Evolutionary conservation across 2,888 invertebrate species (phyloP).

Genomic region (Halictus quadricinctus): DNA sequence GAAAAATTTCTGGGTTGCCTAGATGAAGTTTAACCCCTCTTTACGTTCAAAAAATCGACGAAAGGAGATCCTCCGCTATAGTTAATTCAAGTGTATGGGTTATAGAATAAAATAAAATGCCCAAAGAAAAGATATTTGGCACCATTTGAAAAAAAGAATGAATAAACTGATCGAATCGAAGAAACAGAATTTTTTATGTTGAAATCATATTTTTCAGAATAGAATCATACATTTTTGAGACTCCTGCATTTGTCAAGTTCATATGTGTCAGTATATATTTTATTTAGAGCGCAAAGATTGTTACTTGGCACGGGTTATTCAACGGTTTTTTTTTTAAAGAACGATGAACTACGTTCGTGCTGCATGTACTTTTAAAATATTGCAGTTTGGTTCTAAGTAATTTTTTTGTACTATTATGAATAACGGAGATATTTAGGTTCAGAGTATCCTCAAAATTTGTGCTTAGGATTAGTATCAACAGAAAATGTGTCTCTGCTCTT

Average conservation of each 20-base stretch:
- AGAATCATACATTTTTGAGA: not conserved
- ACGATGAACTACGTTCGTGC: not conserved
- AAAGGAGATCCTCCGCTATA: too few species aligned
- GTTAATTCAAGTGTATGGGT: too few species aligned
- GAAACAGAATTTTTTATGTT: slow-evolving; percentile 1
- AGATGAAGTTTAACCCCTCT: not conserved
- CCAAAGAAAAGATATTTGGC: too few species aligned
- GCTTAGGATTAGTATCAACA: not conserved
- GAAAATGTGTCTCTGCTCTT: not conserved
- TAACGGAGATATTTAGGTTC: not conserved
- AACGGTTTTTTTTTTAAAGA: not conserved
- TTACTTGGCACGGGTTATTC: not conserved
- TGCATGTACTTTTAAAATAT: not conserved
- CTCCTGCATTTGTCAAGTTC: not conserved
- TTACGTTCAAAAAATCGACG: not conserved
- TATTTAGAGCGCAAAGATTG: not conserved
- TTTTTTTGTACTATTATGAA: not conserved
- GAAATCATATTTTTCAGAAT: not conserved
- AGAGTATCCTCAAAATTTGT: not conserved
- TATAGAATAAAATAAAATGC: too few species aligned
- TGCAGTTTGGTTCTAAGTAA: not conserved
- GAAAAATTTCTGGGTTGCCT: too few species aligned
- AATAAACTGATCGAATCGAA: not conserved
- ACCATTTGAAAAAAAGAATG: not conserved
- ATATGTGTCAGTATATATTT: not conserved